Evolutionary conservation across 2,113 vertebrate species (phyloP).

Genomic region (Andinoacara biseriatus): DNA sequence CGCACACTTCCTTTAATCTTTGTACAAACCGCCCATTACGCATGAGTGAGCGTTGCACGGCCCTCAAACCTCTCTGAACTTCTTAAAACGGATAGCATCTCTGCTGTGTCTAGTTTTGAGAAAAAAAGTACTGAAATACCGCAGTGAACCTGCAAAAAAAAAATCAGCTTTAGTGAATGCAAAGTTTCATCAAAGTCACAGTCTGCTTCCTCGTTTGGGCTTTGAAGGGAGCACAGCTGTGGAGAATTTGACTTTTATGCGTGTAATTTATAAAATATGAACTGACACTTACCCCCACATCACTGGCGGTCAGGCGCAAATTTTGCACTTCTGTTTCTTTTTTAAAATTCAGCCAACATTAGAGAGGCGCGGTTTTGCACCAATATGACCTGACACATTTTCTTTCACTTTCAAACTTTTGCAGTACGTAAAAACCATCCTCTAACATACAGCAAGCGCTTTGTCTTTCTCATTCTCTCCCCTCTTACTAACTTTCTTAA

Average conservation of each 20-base stretch:
- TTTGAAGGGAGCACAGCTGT: constrained; percentile 36
- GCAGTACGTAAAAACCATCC: constrained; percentile 4
- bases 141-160: background rate
- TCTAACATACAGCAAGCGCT: background rate
- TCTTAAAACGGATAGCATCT: background rate
- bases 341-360: constrained; percentile 15
- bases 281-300: constrained; percentile 61
- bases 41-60: constrained; percentile 46
- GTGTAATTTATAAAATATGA: constrained; percentile 31
- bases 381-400: constrained; percentile 13
- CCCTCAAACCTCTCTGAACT: background rate
- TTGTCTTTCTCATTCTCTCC: background rate
- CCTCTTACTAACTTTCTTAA: constrained; percentile 11
- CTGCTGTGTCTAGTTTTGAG: background rate
- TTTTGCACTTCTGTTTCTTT: constrained; percentile 35
- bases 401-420: constrained; percentile 46
- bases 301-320: constrained; percentile 27
- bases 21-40: constrained; percentile 59
- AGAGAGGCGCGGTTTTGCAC: constrained; percentile 28
- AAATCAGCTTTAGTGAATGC: background rate
- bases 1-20: constrained; percentile 71
- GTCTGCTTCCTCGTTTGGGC: constrained; percentile 52
- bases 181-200: constrained; percentile 4
- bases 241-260: background rate
- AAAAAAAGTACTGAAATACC: constrained; percentile 9